A percentile compares a stretch with the other conserved stretches of the same genome.
Evolutionary conservation across 2,113 vertebrate genomes (phyloP).

Genomic region (Hippocampus zosterae): DNA sequence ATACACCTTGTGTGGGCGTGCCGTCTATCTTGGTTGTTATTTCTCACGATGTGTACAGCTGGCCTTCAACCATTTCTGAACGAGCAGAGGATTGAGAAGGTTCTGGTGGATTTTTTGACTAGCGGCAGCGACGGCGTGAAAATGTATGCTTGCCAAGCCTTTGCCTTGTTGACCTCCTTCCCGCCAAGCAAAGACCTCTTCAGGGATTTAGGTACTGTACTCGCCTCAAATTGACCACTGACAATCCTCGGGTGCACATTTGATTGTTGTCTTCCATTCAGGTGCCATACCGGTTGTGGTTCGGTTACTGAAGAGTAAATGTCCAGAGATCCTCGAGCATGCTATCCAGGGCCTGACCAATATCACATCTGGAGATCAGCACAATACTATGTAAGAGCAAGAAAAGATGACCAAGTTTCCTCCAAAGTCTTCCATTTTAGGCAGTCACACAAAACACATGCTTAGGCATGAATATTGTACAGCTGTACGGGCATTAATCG

Average conservation of each 20-base stretch:
- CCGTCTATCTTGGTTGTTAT: neutral
- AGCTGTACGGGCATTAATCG: neutral
- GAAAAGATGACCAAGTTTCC: neutral
- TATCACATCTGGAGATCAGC: conserved; percentile 71
- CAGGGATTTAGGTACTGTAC: conserved; percentile 72
- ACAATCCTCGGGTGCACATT: neutral
- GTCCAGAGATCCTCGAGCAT: conserved; percentile 71
- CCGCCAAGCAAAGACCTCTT: conserved; percentile 73
- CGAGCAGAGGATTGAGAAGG: conserved; percentile 80
- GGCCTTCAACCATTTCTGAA: conserved; percentile 80
- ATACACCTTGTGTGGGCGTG: neutral
- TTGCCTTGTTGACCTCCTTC: conserved; percentile 77
- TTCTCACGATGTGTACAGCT: conserved; percentile 56
- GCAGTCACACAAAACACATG: neutral
- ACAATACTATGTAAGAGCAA: conserved; percentile 76
- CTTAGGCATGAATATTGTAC: neutral
- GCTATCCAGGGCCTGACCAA: conserved; percentile 76
- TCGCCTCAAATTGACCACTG: neutral
- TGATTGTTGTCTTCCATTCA: conserved; percentile 60
- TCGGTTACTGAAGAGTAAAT: conserved; percentile 73
- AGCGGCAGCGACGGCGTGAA: conserved; percentile 64
- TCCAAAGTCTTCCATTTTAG: too few relatives aligned
- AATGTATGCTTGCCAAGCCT: conserved; percentile 75
- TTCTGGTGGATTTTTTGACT: conserved; percentile 76
- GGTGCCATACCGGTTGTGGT: conserved; percentile 77